Base-by-base conservation (phyloP, 1,140 invertebrate genomes). In the Lepidostoma basale region DNA sequence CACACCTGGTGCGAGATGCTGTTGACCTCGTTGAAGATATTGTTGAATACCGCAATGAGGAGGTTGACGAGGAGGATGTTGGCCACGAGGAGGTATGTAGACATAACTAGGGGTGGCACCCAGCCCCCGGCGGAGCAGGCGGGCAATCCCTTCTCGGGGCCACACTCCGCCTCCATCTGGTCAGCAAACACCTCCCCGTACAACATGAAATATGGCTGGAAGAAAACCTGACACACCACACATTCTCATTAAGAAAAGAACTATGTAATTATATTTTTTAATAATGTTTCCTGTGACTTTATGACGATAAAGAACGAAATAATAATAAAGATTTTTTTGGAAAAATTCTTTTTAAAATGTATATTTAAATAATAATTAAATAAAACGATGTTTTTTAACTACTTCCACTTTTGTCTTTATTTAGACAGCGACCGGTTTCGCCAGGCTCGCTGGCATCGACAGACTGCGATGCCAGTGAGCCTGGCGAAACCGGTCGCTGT, bases 141-240 rank as follows among this genome's bases (percentile, higher is more conserved):
- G 16, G 84, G 82, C 75, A 91, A 87, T 10, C 85, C 86, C 9
- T 86, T 84, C 28, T 88, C 86, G 67, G 88, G 85, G 18, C 90
- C 91, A 75, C 91, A 93, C 22, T 88, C 86, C 12, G 91, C 91
- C 76, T 93, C 90, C 76, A 98, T 97, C 76, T 92, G 89, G 76
- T 94, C 93, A 6, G 96, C 96, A 83, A 97, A 98, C 62, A 98
- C 94, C 85, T 98, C 97, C 75, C 97, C 97, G 80, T 98, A 99
- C 73, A 99, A 85, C 97, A 98, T 98, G 82, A 98, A 98, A 79
- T 99, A 95, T 23, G 97, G 97, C 81, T 98, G 93, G 79, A 95
- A 92, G 83, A 97, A 97, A 52, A 98, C 90, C 87, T 97, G 79
- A 33, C 58, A 25, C 33, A 36, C n/a, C 58, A n/a, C 42, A 45